phyloP scores from a whole-genome alignment of 2,888 invertebrate species.

The Sericinus montela region DNA sequence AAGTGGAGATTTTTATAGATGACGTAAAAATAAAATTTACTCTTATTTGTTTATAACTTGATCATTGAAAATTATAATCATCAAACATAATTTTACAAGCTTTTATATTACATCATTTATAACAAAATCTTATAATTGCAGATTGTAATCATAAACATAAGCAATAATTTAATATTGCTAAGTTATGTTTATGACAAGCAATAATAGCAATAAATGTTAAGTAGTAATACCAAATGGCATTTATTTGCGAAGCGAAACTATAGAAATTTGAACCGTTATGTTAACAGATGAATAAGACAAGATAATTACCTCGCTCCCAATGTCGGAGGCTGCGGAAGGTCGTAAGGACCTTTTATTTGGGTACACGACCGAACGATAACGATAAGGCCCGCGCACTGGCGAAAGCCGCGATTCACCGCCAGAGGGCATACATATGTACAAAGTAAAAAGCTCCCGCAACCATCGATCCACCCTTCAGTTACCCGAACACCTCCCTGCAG shows the following conservation, averaged over 20 bases:
- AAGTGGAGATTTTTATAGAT: no score
- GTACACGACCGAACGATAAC: conserved; percentile 47
- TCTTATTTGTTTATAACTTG: background rate
- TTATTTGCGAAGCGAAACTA: no score
- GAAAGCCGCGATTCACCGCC: conserved; percentile 30
- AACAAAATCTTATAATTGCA: background rate
- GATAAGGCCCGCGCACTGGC: conserved; percentile 49
- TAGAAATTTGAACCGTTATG: no score
- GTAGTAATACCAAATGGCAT: no score
- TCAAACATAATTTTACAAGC: background rate
- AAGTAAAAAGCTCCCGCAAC: conserved; percentile 33
- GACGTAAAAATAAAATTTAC: no score
- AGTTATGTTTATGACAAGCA: no score
- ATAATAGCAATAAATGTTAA: no score
- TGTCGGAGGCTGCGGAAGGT: conserved; percentile 28
- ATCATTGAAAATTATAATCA: conserved; percentile 1
- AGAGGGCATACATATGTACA: conserved; percentile 44
- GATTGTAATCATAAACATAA: background rate
- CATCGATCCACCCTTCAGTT: conserved; percentile 65
- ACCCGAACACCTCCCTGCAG: conserved; percentile 24
- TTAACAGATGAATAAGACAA: background rate
- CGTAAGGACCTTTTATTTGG: conserved; percentile 22
- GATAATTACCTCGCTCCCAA: conserved; percentile 39
- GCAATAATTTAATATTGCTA: background rate
- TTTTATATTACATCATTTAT: background rate